These are phyloP conservation scores for Drosophila neonasuta DNA, from an alignment of 2,888 invertebrate genomes.

Conservation along the genomic window DNA sequence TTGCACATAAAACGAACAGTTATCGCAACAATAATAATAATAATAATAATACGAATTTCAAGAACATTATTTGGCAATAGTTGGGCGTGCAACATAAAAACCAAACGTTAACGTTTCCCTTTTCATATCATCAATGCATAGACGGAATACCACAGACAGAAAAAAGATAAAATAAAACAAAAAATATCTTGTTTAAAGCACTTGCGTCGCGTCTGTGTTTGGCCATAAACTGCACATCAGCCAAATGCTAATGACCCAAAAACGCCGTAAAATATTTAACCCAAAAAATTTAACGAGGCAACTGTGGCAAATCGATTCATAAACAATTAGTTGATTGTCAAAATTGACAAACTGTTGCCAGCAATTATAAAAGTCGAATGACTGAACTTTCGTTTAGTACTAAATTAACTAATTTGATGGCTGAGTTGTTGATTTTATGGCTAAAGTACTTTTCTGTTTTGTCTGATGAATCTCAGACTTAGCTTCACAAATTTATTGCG, in stretches of 20 bases:
- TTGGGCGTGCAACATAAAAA: slow-evolving; percentile 64
- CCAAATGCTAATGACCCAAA: slow-evolving; percentile 55
- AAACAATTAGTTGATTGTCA: slow-evolving; percentile 61
- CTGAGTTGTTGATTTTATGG: background rate
- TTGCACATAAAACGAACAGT: slow-evolving; percentile 65
- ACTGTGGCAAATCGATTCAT: slow-evolving; percentile 59
- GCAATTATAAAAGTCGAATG: slow-evolving; percentile 12
- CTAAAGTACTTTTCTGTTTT: background rate
- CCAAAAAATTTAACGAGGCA: slow-evolving; percentile 51
- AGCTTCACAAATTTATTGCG: no score
- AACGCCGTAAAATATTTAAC: slow-evolving; percentile 58
- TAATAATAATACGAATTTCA: slow-evolving; percentile 54
- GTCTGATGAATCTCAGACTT: background rate
- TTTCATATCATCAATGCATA: slow-evolving; percentile 53
- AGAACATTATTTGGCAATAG: slow-evolving; percentile 68
- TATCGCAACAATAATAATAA: slow-evolving; percentile 47
- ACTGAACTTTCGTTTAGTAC: background rate
- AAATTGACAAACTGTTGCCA: slow-evolving; percentile 41
- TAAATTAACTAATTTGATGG: background rate
- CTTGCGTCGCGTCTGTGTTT: slow-evolving; percentile 6
- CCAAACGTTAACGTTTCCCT: slow-evolving; percentile 64
- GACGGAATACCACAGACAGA: slow-evolving; percentile 13
- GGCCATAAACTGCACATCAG: slow-evolving; percentile 59
- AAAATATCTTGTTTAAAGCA: slow-evolving; percentile 25
- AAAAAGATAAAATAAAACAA: slow-evolving; percentile 11